Conservation (phyloP, 2,797 vertebrate species). For the Enteromius paludinosus region DNA sequence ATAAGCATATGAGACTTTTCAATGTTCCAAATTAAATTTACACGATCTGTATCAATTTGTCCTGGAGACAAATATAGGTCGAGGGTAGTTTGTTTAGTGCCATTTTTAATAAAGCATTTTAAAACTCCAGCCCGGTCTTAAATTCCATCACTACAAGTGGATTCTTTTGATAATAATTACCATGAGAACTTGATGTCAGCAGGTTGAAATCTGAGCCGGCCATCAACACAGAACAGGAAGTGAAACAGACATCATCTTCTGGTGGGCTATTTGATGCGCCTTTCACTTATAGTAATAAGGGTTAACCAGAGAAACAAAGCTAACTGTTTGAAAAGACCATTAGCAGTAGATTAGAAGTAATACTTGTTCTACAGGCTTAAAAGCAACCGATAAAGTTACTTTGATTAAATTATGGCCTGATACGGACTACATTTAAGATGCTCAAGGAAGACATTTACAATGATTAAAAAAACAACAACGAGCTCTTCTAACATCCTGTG, state of each 20-base stretch:
- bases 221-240: not conserved
- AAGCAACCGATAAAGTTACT: not conserved
- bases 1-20: not conserved
- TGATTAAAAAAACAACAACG: not conserved
- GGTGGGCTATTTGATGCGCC: not conserved
- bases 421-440: not conserved
- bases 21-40: not conserved
- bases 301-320: not conserved
- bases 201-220: not conserved
- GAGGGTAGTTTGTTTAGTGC: not conserved
- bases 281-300: not conserved
- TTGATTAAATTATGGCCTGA: not conserved
- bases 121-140: not conserved
- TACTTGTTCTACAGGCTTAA: not conserved
- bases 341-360: not conserved
- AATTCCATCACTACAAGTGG: not conserved
- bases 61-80: not conserved
- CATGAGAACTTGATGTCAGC: not conserved
- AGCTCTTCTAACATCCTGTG: slow-evolving; percentile 10
- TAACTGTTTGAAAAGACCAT: not conserved
- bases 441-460: not conserved
- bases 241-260: not conserved
- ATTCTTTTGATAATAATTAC: not conserved
- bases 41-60: not conserved
- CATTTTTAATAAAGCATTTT: slow-evolving; percentile 2